phyloP scores from a whole-genome alignment of 2,888 invertebrate species.

The Aethes cnicana region DNA sequence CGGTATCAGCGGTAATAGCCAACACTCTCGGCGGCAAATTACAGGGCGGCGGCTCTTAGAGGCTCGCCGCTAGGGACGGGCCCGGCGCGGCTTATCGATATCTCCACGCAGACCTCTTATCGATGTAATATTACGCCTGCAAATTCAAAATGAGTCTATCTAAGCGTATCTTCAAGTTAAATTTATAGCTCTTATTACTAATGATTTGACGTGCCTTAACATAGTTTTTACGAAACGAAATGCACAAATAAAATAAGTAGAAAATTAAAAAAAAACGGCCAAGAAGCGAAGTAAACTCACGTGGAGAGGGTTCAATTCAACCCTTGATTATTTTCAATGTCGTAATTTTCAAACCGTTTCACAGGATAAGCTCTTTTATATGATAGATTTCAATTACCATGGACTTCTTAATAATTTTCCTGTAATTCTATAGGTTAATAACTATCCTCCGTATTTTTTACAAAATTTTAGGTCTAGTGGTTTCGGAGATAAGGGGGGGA shows the following conservation, averaged over 20 bases:
- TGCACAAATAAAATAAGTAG: neutral
- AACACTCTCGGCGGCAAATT: conserved; percentile 81
- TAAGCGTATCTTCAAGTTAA: conserved; percentile 12
- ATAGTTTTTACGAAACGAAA: neutral
- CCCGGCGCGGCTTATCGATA: conserved; percentile 66
- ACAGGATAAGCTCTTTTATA: too few relatives aligned
- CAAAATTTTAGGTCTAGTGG: too few relatives aligned
- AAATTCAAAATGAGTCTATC: conserved; percentile 55
- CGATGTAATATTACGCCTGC: conserved; percentile 53
- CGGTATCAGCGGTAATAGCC: conserved; percentile 81
- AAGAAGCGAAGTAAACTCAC: too few relatives aligned
- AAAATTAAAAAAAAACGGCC: too few relatives aligned
- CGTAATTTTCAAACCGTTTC: too few relatives aligned
- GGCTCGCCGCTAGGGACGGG: conserved; percentile 60
- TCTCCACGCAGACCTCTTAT: conserved; percentile 54
- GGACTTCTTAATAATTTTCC: too few relatives aligned
- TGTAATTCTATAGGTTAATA: too few relatives aligned
- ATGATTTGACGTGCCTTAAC: neutral
- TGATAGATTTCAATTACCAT: too few relatives aligned
- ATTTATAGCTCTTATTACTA: conserved; percentile 14
- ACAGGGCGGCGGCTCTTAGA: conserved; percentile 78
- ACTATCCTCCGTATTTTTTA: too few relatives aligned
- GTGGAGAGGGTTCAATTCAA: too few relatives aligned
- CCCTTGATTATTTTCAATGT: too few relatives aligned
- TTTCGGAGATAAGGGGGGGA: too few relatives aligned